Evolutionary conservation across 2,113 vertebrate genomes (phyloP).

Genomic region (Neogobius melanostomus): DNA sequence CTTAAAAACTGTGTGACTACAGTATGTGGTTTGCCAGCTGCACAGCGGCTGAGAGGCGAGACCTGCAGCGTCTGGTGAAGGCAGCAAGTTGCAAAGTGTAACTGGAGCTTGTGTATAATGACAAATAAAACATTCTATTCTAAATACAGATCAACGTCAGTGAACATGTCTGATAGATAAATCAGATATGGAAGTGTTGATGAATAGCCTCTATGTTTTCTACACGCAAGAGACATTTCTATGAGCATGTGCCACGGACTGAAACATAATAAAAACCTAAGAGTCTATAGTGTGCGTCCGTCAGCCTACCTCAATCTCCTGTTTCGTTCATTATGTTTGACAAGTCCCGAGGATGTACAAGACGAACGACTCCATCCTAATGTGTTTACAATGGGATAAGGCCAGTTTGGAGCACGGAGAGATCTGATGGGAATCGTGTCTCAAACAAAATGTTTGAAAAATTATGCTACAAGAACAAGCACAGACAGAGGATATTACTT

Average conservation of each 20-base stretch:
- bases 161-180: background rate
- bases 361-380: background rate
- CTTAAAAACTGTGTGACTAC: too few relatives aligned
- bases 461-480: conserved; percentile 1
- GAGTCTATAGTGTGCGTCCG: background rate
- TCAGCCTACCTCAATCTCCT: background rate
- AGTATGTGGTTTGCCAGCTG: too few relatives aligned
- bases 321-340: background rate
- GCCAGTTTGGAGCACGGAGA: too few relatives aligned
- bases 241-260: background rate
- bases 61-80: too few relatives aligned
- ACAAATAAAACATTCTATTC: too few relatives aligned
- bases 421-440: background rate
- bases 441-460: conserved; percentile 8
- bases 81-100: too few relatives aligned
- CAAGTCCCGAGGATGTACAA: conserved; percentile 7
- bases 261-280: background rate
- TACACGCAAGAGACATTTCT: background rate
- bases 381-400: conserved; percentile 5
- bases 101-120: too few relatives aligned
- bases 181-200: background rate
- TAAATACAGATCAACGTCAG: background rate
- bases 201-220: background rate
- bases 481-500: conserved; percentile 15
- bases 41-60: too few relatives aligned